phyloP scores from a whole-genome alignment of 1,140 invertebrate species.

The Nasonia longicornis region DNA sequence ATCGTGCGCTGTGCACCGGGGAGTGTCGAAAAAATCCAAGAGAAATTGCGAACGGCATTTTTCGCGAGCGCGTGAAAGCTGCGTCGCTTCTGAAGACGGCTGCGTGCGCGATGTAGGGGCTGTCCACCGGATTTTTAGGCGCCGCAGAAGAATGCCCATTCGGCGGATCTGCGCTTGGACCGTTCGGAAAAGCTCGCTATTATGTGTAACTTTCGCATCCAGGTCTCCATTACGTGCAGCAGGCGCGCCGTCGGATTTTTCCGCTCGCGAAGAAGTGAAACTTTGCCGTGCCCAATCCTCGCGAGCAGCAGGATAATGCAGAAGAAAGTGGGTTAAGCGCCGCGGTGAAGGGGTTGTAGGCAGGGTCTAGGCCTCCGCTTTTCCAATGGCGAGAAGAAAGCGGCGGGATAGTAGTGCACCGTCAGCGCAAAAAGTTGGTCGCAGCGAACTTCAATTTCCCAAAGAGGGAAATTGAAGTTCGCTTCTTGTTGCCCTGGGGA shows the following conservation, averaged over 20 bases:
- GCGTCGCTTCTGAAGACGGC: background rate
- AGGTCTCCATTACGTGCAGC: background rate
- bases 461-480: too few species aligned
- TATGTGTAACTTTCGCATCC: background rate
- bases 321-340: conserved; percentile 42
- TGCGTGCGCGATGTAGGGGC: background rate
- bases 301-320: conserved; percentile 17
- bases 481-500: too few species aligned
- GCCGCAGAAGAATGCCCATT: background rate
- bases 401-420: background rate
- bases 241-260: background rate
- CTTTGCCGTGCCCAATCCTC: conserved; percentile 7
- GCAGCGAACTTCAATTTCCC: too few species aligned
- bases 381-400: conserved; percentile 27
- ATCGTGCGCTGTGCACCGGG: too few species aligned
- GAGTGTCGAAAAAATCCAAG: background rate
- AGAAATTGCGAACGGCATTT: conserved; percentile 3
- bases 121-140: background rate
- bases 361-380: conserved; percentile 33
- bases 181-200: background rate
- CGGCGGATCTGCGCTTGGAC: background rate
- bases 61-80: background rate
- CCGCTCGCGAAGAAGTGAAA: background rate
- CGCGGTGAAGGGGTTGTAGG: conserved; percentile 17
- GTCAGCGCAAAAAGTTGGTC: too few species aligned